phyloP scores from a whole-genome alignment of 2,797 vertebrate genomes.

The Pipistrellus nathusii region DNA sequence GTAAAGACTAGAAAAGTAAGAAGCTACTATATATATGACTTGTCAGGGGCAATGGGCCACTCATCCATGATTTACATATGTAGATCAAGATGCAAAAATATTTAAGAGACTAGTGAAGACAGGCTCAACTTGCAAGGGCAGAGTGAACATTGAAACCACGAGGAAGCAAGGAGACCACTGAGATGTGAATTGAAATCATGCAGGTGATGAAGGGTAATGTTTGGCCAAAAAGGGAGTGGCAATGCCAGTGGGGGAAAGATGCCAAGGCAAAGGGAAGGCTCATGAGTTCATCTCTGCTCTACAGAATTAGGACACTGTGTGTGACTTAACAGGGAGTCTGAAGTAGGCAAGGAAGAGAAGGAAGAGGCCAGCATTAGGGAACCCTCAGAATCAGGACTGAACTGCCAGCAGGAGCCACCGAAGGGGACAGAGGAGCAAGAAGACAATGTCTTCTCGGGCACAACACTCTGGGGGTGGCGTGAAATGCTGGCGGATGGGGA shows the following conservation, averaged over 20 bases:
- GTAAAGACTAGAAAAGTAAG: neutral
- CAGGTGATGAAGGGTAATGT: constrained; percentile 7
- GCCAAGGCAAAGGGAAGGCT: constrained; percentile 15
- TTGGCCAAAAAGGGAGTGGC: neutral
- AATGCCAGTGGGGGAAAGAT: neutral
- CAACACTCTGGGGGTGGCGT: too few relatives aligned
- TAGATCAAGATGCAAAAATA: constrained; percentile 31
- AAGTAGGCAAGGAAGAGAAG: neutral
- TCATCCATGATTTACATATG: neutral
- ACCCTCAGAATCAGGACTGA: neutral
- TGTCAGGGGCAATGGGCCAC: neutral
- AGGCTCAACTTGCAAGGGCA: neutral
- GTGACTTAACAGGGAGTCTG: neutral
- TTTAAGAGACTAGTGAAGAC: neutral
- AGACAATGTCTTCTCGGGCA: neutral
- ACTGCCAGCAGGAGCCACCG: neutral
- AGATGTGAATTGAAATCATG: constrained; percentile 4
- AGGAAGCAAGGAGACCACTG: neutral
- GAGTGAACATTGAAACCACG: neutral
- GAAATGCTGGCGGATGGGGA: neutral
- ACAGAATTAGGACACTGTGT: neutral
- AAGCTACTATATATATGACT: neutral
- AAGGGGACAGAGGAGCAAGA: neutral
- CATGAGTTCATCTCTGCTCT: neutral
- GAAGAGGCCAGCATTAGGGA: neutral